Evolutionary conservation across 2,797 vertebrate genomes (phyloP).

Genomic region (Meriones psammophilus): DNA sequence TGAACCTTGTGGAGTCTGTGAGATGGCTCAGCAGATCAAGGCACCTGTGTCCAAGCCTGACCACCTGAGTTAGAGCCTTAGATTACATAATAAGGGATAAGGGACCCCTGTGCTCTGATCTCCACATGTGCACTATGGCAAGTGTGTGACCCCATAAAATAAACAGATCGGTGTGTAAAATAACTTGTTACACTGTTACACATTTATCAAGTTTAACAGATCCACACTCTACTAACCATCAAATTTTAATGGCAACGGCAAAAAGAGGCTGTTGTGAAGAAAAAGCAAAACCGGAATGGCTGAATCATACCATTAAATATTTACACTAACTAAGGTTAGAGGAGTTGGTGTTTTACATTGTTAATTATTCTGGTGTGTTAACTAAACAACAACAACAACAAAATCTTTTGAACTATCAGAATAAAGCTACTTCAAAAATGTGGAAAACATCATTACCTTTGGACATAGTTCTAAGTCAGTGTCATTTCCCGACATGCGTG

Average conservation of each 20-base stretch:
- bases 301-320: background rate
- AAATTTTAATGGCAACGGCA: background rate
- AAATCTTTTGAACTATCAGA: background rate
- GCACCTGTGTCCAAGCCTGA: background rate
- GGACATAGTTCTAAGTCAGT: slow-evolving; percentile 65
- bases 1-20: background rate
- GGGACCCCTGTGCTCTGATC: background rate
- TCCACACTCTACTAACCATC: background rate
- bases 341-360: background rate
- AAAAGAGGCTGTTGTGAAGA: background rate
- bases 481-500: slow-evolving; percentile 44
- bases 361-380: background rate
- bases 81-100: background rate
- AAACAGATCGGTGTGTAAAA: background rate
- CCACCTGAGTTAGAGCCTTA: background rate
- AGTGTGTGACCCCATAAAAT: too few species aligned
- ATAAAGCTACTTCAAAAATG: slow-evolving; percentile 29
- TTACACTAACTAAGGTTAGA: background rate
- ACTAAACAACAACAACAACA: background rate
- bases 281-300: background rate
- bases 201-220: background rate
- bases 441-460: slow-evolving; percentile 65
- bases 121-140: too few species aligned
- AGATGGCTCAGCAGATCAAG: background rate
- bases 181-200: background rate